Conservation (phyloP, 2,797 vertebrate genomes). For the Orestias chungarensis region DNA sequence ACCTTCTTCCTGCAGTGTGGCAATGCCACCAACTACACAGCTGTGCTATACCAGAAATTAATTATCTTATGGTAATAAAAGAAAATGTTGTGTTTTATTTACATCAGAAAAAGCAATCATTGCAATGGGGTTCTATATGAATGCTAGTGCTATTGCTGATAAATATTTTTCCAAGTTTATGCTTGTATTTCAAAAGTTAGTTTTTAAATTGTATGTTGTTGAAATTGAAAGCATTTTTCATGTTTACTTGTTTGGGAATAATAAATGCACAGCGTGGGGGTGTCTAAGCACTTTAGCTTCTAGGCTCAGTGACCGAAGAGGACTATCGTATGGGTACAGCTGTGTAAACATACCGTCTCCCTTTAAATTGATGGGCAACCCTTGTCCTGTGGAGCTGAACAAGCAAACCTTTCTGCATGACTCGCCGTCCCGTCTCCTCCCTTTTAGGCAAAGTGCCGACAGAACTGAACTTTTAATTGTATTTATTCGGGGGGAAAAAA, state of each 20-base stretch:
- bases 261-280: conserved; percentile 40
- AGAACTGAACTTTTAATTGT: neutral
- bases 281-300: conserved; percentile 38
- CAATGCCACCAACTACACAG: neutral
- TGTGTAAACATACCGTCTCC: conserved; percentile 49
- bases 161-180: neutral
- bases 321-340: conserved; percentile 47
- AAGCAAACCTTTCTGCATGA: neutral
- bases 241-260: conserved; percentile 37
- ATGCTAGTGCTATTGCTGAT: neutral
- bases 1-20: neutral
- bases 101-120: too few species aligned
- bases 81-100: too few species aligned
- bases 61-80: neutral
- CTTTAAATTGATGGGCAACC: conserved; percentile 41
- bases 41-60: neutral
- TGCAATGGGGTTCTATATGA: too few species aligned
- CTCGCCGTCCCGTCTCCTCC: conserved; percentile 11
- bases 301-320: conserved; percentile 30
- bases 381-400: conserved; percentile 48
- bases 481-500: too few species aligned
- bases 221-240: conserved; percentile 8
- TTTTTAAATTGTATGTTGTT: neutral
- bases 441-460: neutral
- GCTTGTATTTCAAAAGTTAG: neutral